These are phyloP conservation scores for Alectura lathami DNA, from an alignment of 2,113 vertebrate species.

Conservation along the genomic window DNA sequence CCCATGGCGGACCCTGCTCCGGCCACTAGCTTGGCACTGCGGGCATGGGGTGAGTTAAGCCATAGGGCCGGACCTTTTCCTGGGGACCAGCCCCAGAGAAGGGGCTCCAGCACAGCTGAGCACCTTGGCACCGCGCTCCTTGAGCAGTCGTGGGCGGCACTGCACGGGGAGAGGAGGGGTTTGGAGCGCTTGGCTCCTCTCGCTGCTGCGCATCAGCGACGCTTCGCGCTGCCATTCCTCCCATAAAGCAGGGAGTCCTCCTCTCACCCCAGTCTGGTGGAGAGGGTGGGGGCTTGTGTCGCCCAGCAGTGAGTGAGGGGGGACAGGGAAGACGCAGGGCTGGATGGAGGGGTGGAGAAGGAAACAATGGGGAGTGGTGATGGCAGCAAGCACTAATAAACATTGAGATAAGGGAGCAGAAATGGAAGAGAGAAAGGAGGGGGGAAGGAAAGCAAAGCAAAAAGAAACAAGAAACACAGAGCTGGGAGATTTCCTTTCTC, in stretches of 20 bases:
- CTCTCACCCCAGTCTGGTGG: neutral
- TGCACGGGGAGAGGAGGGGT: neutral
- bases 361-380: neutral
- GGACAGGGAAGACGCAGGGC: neutral
- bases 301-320: neutral
- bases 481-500: neutral
- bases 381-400: neutral
- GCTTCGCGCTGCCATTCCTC: neutral
- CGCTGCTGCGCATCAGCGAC: neutral
- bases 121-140: neutral
- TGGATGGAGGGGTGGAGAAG: fast-evolving
- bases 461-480: neutral
- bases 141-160: neutral
- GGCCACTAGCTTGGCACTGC: neutral
- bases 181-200: neutral
- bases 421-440: neutral
- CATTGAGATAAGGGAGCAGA: neutral
- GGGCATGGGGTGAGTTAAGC: neutral
- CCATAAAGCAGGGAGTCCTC: neutral
- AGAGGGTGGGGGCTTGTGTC: neutral
- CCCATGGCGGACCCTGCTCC: fast-evolving
- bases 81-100: neutral
- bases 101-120: neutral
- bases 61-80: neutral
- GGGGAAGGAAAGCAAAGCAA: neutral